Evolutionary conservation across 2,113 vertebrate genomes (phyloP), one percentile per base, ranked within the genome.

Genomic region (Colossoma macropomum): DNA sequence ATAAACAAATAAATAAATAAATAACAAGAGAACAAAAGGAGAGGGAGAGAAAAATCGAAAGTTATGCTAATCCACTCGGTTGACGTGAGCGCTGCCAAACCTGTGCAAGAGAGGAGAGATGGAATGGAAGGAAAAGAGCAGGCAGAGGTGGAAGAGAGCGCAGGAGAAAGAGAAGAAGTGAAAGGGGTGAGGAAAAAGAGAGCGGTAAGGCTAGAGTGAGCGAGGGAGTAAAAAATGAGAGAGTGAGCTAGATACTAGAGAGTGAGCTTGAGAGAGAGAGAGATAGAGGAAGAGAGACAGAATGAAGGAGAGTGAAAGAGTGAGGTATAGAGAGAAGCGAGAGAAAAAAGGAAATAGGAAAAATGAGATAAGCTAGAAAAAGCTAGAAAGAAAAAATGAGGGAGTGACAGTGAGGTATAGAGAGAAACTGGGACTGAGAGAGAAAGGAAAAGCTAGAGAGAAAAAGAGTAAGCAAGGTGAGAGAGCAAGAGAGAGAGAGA

Each of bases 151-250:
- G 45, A 48, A 69, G 62, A 75, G 81, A 66, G 69, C 92, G 94
- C 90, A 80, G 89, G 89, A 92, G 75, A 91, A 69, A 88, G 91
- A 79, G 88, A 77, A 38, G 19, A 25, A 23, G 38, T 21, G 30
- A 34, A 71, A 41, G 28, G 45, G 25, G 3, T 15, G 65, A 70
- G 54, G 23, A 62, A 30, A 81, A 19, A 32, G 65, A 66, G 25
- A 81, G 27, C 56, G 63, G 41, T 28, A 85, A 32, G 54, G 41
- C 34, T 17, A 50, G 27, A 60, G 63, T 17, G 48, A 74, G 75
- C 84, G 19, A 34, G 23, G 3, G 54, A 52, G 50, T 8, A n/a
- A n/a, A n/a, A n/a, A n/a, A n/a, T n/a, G 19, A 34, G 23, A 17
- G 54, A 52, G 50, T 8, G 19, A 23, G 54, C 1, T 1, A 23